Evolutionary conservation across 2,797 vertebrate genomes (phyloP).

Genomic region (Dallia pectoralis): DNA sequence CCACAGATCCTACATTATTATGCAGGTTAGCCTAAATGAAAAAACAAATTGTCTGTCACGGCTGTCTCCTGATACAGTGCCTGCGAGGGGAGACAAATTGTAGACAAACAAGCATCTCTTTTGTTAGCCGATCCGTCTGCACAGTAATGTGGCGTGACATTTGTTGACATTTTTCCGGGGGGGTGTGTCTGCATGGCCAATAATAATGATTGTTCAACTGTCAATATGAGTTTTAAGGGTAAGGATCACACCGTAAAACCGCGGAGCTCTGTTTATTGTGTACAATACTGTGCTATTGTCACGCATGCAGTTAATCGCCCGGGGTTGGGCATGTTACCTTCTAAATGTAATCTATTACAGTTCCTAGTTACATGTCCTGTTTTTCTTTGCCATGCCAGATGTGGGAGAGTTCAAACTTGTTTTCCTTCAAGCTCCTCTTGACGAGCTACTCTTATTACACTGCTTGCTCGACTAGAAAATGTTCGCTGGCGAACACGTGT

Average conservation of each 20-base stretch:
- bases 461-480: background rate
- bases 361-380: no score
- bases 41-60: background rate
- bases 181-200: constrained; percentile 20
- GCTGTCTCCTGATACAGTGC: constrained; percentile 16
- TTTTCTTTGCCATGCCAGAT: no score
- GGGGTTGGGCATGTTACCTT: no score
- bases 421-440: no score
- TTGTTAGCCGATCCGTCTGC: constrained; percentile 13
- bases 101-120: background rate
- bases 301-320: background rate
- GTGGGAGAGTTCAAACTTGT: no score
- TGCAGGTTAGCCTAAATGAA: background rate
- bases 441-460: background rate
- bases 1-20: constrained; percentile 22
- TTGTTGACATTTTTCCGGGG: constrained; percentile 24
- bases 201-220: constrained; percentile 32
- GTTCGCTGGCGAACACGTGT: no score
- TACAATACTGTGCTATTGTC: background rate
- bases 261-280: background rate
- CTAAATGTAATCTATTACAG: no score
- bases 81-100: constrained; percentile 26
- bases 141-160: constrained; percentile 4
- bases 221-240: constrained; percentile 23
- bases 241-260: constrained; percentile 3